These are phyloP conservation scores for Thamnophis sirtalis DNA, from an alignment of 2,113 vertebrate genomes.

Conservation along the genomic window DNA sequence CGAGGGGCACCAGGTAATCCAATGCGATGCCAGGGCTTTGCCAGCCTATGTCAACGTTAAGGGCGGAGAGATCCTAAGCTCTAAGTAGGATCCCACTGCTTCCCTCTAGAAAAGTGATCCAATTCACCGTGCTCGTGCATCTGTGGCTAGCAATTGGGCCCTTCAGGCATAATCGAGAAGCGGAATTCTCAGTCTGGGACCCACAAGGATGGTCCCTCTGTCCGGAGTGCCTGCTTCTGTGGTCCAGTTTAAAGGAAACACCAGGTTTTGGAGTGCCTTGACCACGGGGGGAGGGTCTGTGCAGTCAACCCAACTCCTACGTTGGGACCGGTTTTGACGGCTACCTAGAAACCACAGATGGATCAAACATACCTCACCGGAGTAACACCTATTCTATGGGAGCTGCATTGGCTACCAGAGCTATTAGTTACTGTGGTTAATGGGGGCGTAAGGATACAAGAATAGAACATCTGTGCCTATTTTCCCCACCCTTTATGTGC, in stretches of 20 bases:
- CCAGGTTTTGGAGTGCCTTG: background rate
- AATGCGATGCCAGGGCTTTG: background rate
- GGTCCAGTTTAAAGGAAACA: background rate
- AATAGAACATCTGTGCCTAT: slow-evolving; percentile 15
- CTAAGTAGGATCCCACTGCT: background rate
- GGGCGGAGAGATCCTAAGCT: background rate
- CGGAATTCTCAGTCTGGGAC: background rate
- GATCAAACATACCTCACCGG: background rate
- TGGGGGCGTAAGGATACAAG: background rate
- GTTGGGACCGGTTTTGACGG: background rate
- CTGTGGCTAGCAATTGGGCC: background rate
- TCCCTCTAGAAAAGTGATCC: fast-evolving
- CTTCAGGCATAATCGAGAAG: background rate
- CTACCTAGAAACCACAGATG: background rate
- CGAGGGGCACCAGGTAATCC: background rate
- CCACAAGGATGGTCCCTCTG: too few relatives aligned
- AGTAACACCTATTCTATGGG: background rate
- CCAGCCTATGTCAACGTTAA: background rate
- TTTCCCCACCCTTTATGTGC: background rate
- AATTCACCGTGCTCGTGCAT: background rate
- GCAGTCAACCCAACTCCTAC: background rate
- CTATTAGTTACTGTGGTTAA: background rate
- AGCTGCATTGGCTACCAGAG: background rate
- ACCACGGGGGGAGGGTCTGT: background rate
- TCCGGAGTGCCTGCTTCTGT: too few relatives aligned